Evolutionary conservation across 2,113 vertebrate species (phyloP).

Genomic region (Hoplias malabaricus): DNA sequence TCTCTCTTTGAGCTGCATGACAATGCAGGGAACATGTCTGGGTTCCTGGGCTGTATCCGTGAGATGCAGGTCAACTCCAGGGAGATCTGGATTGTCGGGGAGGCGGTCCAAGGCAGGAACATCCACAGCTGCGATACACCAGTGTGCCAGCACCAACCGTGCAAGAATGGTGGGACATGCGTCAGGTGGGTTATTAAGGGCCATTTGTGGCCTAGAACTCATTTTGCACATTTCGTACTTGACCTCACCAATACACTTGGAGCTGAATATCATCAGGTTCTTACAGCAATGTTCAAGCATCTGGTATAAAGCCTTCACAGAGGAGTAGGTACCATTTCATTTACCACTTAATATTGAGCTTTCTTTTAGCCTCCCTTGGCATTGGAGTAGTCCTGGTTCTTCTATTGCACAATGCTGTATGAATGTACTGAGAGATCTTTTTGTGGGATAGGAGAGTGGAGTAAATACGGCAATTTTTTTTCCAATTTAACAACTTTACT

Average conservation of each 20-base stretch:
- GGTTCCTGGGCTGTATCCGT: constrained; percentile 78
- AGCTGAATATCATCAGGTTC: too few relatives aligned
- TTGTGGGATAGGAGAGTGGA: too few relatives aligned
- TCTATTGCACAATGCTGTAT: not conserved
- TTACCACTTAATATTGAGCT: too few relatives aligned
- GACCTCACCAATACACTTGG: too few relatives aligned
- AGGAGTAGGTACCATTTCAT: not conserved
- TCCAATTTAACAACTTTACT: not conserved
- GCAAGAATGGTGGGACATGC: constrained; percentile 82
- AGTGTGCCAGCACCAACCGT: constrained; percentile 75
- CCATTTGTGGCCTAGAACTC: too few relatives aligned
- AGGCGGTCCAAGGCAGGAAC: constrained; percentile 77
- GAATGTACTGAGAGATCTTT: too few relatives aligned
- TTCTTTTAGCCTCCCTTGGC: not conserved
- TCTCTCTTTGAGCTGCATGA: constrained; percentile 61
- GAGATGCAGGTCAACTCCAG: constrained; percentile 81
- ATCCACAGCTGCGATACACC: constrained; percentile 78
- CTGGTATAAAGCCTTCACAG: too few relatives aligned
- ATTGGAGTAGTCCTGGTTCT: not conserved
- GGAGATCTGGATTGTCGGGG: constrained; percentile 74
- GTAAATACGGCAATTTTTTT: too few relatives aligned
- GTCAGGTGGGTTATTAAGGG: too few relatives aligned
- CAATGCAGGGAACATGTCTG: constrained; percentile 58
- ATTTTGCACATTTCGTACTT: too few relatives aligned
- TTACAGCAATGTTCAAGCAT: too few relatives aligned